Conservation (phyloP, 2,113 vertebrate species). For the Myrmecophaga tridactyla region DNA sequence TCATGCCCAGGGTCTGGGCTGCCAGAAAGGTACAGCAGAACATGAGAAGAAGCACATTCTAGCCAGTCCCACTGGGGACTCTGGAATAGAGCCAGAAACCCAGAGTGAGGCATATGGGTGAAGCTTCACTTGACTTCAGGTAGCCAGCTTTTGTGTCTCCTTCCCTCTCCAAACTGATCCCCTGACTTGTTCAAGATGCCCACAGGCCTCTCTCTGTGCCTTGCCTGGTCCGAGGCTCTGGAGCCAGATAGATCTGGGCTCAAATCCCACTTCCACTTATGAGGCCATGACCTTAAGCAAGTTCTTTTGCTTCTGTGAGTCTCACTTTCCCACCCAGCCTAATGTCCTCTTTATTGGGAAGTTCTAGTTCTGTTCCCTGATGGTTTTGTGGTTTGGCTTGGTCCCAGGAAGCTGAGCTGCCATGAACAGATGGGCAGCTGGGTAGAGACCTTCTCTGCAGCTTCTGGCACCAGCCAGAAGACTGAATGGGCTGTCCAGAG, state of each 20-base stretch:
- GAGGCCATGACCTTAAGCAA: neutral
- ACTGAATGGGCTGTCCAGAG: neutral
- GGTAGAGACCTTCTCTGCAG: neutral
- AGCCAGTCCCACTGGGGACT: neutral
- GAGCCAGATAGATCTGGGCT: neutral
- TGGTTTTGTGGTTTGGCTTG: conserved; percentile 42
- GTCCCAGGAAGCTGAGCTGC: conserved; percentile 19
- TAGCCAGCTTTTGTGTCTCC: neutral
- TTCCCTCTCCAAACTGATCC: neutral
- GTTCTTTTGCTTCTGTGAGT: neutral
- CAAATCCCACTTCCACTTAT: neutral
- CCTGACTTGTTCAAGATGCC: neutral
- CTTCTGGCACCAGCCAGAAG: neutral
- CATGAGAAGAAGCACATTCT: neutral
- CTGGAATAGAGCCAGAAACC: neutral
- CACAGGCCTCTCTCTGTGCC: neutral
- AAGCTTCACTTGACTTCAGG: neutral
- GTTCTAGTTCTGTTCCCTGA: neutral
- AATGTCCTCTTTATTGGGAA: neutral
- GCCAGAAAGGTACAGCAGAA: neutral
- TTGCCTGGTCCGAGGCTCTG: neutral
- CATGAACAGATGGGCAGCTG: neutral
- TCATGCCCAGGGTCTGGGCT: neutral
- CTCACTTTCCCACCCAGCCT: neutral
- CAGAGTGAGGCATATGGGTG: neutral